Conservation (phyloP, 2,797 vertebrate genomes). For the Mormyrus hasselquistii region DNA sequence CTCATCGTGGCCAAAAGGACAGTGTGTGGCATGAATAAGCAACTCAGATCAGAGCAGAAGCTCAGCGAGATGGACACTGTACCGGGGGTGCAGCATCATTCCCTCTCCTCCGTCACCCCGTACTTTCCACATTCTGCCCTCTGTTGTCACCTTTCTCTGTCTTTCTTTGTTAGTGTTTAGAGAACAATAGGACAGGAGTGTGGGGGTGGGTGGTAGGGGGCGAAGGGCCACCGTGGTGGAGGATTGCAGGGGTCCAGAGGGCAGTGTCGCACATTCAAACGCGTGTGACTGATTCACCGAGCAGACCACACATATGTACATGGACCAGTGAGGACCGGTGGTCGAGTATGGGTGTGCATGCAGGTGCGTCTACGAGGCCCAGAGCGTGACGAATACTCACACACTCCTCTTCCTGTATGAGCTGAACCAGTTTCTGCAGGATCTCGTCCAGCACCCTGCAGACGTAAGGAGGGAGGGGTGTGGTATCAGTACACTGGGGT, state of each 20-base stretch:
- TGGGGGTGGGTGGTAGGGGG: neutral
- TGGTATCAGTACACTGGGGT: neutral
- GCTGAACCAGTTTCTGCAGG: slow-evolving; percentile 80
- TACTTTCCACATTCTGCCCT: neutral
- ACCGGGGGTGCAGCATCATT: neutral
- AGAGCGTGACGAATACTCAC: slow-evolving; percentile 59
- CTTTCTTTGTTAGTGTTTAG: neutral
- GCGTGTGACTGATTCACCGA: neutral
- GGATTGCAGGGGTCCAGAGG: neutral
- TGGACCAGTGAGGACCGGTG: neutral
- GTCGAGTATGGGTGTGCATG: neutral
- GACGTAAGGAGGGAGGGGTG: slow-evolving; percentile 37
- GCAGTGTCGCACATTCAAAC: neutral
- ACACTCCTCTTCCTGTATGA: slow-evolving; percentile 89
- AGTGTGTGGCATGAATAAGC: neutral
- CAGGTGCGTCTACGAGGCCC: neutral
- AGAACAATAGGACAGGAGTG: neutral
- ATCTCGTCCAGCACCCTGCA: slow-evolving; percentile 79
- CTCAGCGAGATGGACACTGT: neutral
- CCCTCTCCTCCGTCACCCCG: neutral
- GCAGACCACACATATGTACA: neutral
- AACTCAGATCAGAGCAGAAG: neutral
- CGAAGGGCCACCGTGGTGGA: neutral
- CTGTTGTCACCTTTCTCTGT: neutral
- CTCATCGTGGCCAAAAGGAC: neutral